Evolutionary conservation across 2,113 vertebrate genomes (phyloP).

Genomic region (Conger conger): DNA sequence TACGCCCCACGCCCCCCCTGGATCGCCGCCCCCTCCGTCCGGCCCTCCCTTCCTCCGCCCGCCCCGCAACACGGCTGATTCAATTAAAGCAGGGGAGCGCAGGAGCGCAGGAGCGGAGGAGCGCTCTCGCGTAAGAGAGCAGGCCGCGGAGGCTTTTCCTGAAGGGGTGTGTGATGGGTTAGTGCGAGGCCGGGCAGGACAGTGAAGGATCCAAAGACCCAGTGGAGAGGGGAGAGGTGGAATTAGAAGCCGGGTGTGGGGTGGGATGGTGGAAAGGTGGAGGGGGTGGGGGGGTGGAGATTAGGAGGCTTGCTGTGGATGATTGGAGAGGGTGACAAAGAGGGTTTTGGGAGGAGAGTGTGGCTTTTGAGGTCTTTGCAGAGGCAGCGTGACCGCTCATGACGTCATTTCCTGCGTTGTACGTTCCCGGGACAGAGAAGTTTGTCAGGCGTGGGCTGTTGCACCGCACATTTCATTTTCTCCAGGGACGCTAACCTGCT

Average conservation of each 20-base stretch:
- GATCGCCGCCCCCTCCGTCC: neutral
- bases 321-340: too few relatives aligned
- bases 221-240: neutral
- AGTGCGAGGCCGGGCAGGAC: neutral
- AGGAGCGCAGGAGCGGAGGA: neutral
- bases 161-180: too few relatives aligned
- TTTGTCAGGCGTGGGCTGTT: too few relatives aligned
- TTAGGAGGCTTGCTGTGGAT: neutral
- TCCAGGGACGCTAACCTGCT: too few relatives aligned
- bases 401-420: too few relatives aligned
- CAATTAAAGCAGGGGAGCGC: constrained; percentile 28
- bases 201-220: neutral
- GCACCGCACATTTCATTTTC: too few relatives aligned
- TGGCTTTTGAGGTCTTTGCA: too few relatives aligned
- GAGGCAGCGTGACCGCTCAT: too few relatives aligned
- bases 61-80: constrained; percentile 40
- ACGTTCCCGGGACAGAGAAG: too few relatives aligned
- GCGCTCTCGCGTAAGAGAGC: constrained; percentile 23
- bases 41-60: constrained; percentile 12
- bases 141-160: neutral
- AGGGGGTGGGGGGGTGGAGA: neutral
- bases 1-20: neutral
- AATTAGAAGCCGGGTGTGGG: neutral
- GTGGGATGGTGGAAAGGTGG: neutral
- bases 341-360: too few relatives aligned